Base-by-base conservation (phyloP, 2,113 vertebrate genomes). In the Lampris incognitus region DNA sequence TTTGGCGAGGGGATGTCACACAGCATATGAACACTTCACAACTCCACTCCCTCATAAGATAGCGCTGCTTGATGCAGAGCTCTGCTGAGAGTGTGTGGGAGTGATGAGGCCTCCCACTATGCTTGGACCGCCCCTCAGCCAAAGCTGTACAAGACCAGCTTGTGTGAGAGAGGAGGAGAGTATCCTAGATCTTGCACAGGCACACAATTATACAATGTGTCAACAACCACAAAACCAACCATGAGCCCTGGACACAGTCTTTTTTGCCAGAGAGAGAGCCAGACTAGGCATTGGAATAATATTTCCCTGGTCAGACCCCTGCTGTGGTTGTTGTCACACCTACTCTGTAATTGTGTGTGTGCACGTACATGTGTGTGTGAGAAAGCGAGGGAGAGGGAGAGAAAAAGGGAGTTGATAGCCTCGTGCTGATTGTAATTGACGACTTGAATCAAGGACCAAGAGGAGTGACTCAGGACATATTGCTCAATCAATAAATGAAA, bases 141-240 rank as follows among this genome's bases (percentile, higher is more conserved):
- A 13, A 50, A 37, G 6, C 56, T 36, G 36, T 48, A 49, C 46
- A 57, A 51, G 11, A 67, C 48, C 9, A 42, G 46, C 57, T 52
- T 61, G 65, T 76, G 66, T 61, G 59, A 38, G 38, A 9, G 5
- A 63, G 24, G 54, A 46, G 62, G 54, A 66, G 52, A 2, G 58
- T 11, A 62, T 72, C 42, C 42, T 11, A 74, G 10, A 13, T 55
- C 41, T 65, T 70, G 51, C 75, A 65, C 75, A 78, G 54, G 67
- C 67, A 9, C 52, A 59, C 60, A 64, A 60, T 51, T 67, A 55
- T 24, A 64, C 38, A 41, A 71, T 56, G 56, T 70, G 51, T 80
- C 63, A 82, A 66, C 69, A 58, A 62, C 63, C 49, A 68, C 39
- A 48, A 57, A 63, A 46, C 68, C 75, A 78, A 67, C 75, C 61